Percentiles rank a stretch among this genome's conserved stretches.
Evolutionary conservation across 1,140 invertebrate genomes (phyloP).

Genomic region (Zaprionus ghesquierei): DNA sequence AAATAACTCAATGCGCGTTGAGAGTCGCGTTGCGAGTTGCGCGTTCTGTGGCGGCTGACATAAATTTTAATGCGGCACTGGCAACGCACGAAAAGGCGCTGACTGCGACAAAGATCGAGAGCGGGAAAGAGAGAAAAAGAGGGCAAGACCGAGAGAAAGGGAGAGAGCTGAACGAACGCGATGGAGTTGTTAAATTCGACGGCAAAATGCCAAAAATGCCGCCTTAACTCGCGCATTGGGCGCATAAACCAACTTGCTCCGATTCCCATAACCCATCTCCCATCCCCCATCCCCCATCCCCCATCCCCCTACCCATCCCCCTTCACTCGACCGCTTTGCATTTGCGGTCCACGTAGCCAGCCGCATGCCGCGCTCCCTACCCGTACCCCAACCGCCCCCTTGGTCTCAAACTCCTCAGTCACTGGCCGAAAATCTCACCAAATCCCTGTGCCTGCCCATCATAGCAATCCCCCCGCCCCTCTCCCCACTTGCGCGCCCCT

Average conservation of each 20-base stretch:
- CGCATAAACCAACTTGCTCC: conserved; percentile 48
- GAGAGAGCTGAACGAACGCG: not conserved
- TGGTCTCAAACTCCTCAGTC: not conserved
- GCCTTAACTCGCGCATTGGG: conserved; percentile 49
- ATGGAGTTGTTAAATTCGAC: conserved; percentile 40
- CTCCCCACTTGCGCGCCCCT: not conserved
- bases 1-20: conserved; percentile 58
- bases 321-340: conserved; percentile 34
- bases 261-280: too few species aligned
- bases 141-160: not conserved
- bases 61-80: conserved; percentile 52
- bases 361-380: not conserved
- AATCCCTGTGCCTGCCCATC: conserved; percentile 24
- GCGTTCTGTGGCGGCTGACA: conserved; percentile 30
- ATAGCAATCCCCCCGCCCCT: not conserved
- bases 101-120: conserved; percentile 37
- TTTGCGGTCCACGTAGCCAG: conserved; percentile 34
- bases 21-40: conserved; percentile 28
- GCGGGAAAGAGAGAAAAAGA: not conserved
- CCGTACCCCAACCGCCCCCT: not conserved
- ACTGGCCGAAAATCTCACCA: conserved; percentile 11
- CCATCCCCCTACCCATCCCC: not conserved
- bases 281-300: not conserved
- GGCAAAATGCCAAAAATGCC: conserved; percentile 35
- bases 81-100: conserved; percentile 40